These are phyloP conservation scores for Parazoanthus darwini DNA, from an alignment of 92 coral and sea anemone genomes.

Conservation along the genomic window DNA sequence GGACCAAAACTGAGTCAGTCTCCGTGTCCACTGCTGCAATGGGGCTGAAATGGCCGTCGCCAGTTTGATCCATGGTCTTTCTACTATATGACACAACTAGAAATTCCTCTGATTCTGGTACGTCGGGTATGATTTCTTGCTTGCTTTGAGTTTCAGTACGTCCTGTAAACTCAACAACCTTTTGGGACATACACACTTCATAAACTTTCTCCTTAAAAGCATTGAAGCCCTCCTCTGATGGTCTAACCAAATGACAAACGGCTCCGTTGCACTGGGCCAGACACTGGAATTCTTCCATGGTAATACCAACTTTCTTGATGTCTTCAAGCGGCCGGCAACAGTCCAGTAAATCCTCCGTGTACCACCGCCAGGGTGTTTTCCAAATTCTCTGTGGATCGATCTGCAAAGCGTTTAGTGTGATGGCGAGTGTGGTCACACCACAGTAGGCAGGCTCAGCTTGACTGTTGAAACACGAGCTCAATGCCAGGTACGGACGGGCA, in stretches of 20 bases:
- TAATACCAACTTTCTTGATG: conserved; percentile 72
- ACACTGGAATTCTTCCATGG: conserved; percentile 81
- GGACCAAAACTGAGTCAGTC: conserved; percentile 72
- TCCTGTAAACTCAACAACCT: background rate
- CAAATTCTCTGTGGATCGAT: conserved; percentile 86
- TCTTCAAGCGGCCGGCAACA: conserved; percentile 87
- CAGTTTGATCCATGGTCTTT: conserved; percentile 68
- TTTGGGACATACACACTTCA: conserved; percentile 2
- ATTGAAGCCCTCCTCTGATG: conserved; percentile 43
- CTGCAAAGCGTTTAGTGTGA: conserved; percentile 84
- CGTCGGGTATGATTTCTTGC: conserved; percentile 27
- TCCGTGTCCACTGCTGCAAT: conserved; percentile 84
- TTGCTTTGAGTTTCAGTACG: background rate
- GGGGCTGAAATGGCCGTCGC: conserved; percentile 94
- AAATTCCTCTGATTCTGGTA: conserved; percentile 49
- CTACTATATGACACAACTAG: conserved; percentile 74
- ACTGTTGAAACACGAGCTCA: conserved; percentile 79
- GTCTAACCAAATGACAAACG: conserved; percentile 66
- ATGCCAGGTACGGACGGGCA: conserved; percentile 73
- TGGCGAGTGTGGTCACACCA: conserved; percentile 85
- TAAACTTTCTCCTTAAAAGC: conserved; percentile 14
- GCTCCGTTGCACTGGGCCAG: conserved; percentile 89
- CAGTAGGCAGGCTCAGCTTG: conserved; percentile 96
- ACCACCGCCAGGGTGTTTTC: conserved; percentile 98
- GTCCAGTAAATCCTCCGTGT: conserved; percentile 80